phyloP scores from a whole-genome alignment of 2,888 invertebrate genomes.

The Noctua janthina region DNA sequence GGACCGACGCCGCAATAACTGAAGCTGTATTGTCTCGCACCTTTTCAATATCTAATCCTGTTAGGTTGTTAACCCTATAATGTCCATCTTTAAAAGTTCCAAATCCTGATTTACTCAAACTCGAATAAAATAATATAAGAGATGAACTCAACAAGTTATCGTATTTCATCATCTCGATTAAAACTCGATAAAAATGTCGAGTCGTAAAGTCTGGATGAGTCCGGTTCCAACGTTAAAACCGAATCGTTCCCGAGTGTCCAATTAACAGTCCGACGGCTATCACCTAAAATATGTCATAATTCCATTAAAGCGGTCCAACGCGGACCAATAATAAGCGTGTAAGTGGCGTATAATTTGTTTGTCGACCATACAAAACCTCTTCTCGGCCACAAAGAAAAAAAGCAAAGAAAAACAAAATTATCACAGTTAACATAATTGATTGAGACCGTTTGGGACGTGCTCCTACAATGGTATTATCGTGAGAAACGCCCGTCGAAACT shows the following conservation, averaged over 20 bases:
- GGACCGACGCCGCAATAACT: not conserved
- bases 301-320: constrained; percentile 67
- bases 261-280: constrained; percentile 60
- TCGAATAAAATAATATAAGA: constrained; percentile 26
- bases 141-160: constrained; percentile 24
- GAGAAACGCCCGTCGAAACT: constrained; percentile 80
- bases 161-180: constrained; percentile 54
- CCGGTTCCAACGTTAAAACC: constrained; percentile 49
- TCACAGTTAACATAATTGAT: constrained; percentile 90
- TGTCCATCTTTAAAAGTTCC: not conserved
- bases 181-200: constrained; percentile 53
- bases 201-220: constrained; percentile 56
- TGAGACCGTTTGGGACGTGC: constrained; percentile 87
- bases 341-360: constrained; percentile 87
- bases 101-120: constrained; percentile 27
- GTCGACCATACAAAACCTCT: constrained; percentile 79
- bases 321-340: constrained; percentile 81
- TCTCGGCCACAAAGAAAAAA: constrained; percentile 72
- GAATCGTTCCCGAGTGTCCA: constrained; percentile 58
- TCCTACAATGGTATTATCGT: constrained; percentile 84
- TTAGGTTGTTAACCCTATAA: constrained; percentile 36
- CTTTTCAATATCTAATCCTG: not conserved
- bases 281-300: constrained; percentile 69
- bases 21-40: not conserved
- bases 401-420: constrained; percentile 80